Evolutionary conservation across 1,140 invertebrate genomes (phyloP), one percentile per base, ranked within the genome.

Genomic region (Tenebrio molitor): DNA sequence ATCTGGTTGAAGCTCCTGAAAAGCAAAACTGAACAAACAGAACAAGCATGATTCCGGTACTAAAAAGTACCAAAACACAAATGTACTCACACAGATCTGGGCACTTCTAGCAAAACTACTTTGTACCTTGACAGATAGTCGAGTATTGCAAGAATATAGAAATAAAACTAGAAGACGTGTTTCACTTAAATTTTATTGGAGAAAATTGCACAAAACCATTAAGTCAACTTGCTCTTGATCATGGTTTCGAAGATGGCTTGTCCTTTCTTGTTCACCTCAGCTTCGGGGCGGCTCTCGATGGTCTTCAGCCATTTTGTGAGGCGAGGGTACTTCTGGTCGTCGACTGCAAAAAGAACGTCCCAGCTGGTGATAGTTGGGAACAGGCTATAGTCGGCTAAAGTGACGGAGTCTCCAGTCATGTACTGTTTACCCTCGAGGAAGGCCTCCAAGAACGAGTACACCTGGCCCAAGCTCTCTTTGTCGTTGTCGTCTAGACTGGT

Each of bases 331-430:
- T 77, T 72, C 2, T 58, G 8, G 12, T 34, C 58, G 16, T 70
- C 65, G 5, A 79, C 63, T 1, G 72, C 68, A 21, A 72, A n/a
- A 36, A 76, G 15, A 2, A 67, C 10, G 42, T 72, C 63, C 19
- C 16, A 10, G 5, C 62, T 34, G 25, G 50, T 21, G 7, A 76
- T 8, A 1, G 76, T 46, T 4, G 74, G 46, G 33, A 73, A 64
- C 7, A 73, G 10, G 44, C 73, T 76, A n/a, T 76, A 73, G 46
- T 79, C 78, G 29, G 76, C 78, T 46, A 79, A 76, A 6, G 78
- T 72, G 2, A 78, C 5, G n/a, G 17, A 23, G 63, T 76, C 34
- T 2, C 75, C 75, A 15, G 75, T 75, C n/a, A 79, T 33, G 69
- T 70, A 79, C 19, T 73, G 64, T n/a, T 19, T 41, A 7, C 33